Conservation (phyloP, 2,888 invertebrate species). For the Stenodema calcarata region DNA sequence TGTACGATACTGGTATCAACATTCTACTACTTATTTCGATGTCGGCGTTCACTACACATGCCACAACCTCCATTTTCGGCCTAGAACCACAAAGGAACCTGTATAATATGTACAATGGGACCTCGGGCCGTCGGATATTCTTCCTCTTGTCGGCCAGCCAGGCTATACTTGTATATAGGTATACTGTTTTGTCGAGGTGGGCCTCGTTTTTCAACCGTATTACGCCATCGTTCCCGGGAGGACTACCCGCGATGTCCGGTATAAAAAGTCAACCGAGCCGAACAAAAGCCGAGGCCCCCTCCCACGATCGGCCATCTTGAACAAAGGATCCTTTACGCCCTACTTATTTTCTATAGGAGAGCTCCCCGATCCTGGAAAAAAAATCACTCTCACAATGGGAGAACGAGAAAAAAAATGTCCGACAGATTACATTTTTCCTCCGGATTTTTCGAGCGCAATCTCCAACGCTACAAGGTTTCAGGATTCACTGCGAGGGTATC, state of each 20-base stretch:
- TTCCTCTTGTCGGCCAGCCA: background rate
- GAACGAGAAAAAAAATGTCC: background rate
- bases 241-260: constrained; percentile 31
- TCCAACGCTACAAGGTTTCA: background rate
- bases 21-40: too few species aligned
- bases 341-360: constrained; percentile 41
- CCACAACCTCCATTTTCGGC: background rate
- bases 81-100: background rate
- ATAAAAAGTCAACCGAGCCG: constrained; percentile 20
- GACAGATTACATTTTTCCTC: background rate
- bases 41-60: background rate
- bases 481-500: background rate
- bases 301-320: constrained; percentile 43
- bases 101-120: background rate
- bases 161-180: background rate
- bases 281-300: constrained; percentile 31
- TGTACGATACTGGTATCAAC: too few species aligned
- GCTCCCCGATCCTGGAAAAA: constrained; percentile 1
- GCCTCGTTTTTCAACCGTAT: constrained; percentile 8
- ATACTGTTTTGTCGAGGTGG: background rate
- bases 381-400: constrained; percentile 39
- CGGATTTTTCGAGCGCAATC: background rate
- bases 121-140: background rate
- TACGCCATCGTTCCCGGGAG: constrained; percentile 23
- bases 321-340: constrained; percentile 47